Base-by-base conservation (phyloP, 1,140 invertebrate species). In the Lasaia peninsularis region DNA sequence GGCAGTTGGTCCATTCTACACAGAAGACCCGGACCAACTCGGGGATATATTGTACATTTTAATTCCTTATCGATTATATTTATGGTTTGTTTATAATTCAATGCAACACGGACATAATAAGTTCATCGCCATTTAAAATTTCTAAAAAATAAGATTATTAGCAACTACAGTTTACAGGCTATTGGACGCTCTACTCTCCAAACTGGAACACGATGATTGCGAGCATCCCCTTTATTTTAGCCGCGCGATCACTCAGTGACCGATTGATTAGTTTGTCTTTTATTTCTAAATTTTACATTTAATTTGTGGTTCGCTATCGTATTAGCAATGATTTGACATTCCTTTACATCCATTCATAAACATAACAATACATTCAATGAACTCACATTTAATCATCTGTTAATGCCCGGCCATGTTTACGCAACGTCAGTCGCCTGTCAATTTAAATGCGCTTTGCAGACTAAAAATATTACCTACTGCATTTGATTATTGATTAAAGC, bases 361-460 rank as follows among this genome's bases (percentile, higher is more conserved):
- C 44, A 48, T 28, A 28, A 28, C 24, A 24, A 21, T 18, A 48
- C 20, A 48, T 48, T 21, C 44, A 48, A 48, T 48, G 44, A 24
- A 48, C 44, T 48, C 18, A 48, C 44, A 24, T 48, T 48, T 48
- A 48, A 48, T 48, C 44, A 48, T 24, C 44, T 9, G 44, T 24
- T 48, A 48, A 48, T 48, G 44, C 44, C 20, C 21, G 20, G 11
- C 44, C 44, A 21, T 48, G 44, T 48, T 48, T 48, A 48, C 44
- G 44, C 44, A 48, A 48, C 20, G 44, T 48, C 44, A 48, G 21
- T 48, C 44, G 11, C 3, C 20, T 48, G 44, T 48, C 44, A 48
- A 24, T 48, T 48, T 20, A 20, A 48, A 48, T 48, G 21, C 20
- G 44, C 44, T 48, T 48, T 48, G 44, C 44, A 48, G 44, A 48